These are phyloP conservation scores for Palythoa heliodiscus DNA, from an alignment of 92 coral and sea anemone genomes.

Conservation along the genomic window DNA sequence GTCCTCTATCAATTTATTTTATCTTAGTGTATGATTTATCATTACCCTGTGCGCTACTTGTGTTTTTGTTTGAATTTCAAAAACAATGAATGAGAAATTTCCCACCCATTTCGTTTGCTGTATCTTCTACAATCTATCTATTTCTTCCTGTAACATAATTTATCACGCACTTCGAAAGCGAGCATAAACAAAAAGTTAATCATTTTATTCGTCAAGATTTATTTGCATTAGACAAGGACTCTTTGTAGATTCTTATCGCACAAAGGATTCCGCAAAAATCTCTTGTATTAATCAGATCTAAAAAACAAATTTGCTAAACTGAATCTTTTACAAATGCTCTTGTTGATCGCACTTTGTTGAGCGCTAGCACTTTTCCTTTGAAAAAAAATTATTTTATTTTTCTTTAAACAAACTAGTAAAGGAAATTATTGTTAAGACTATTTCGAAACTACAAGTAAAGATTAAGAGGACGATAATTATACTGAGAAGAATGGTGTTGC, in stretches of 20 bases:
- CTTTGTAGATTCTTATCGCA: conserved; percentile 63
- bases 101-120: conserved; percentile 24
- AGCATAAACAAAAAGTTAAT: conserved; percentile 45
- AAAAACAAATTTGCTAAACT: conserved; percentile 1
- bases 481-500: conserved; percentile 12
- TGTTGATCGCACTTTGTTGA: not conserved
- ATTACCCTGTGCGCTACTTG: conserved; percentile 48
- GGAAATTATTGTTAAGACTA: not conserved
- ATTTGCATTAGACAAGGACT: conserved; percentile 64
- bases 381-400: not conserved
- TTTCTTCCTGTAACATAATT: conserved; percentile 40
- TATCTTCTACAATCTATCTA: not conserved
- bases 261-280: conserved; percentile 62
- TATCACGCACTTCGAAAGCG: conserved; percentile 28
- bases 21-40: conserved; percentile 52
- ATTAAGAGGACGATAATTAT: conserved; percentile 14
- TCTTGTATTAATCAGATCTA: conserved; percentile 34
- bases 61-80: conserved; percentile 17
- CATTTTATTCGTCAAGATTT: conserved; percentile 50
- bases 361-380: not conserved
- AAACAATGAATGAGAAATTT: conserved; percentile 19
- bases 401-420: not conserved
- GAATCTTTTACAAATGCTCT: not conserved
- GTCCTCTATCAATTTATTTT: conserved; percentile 52
- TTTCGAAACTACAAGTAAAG: not conserved